Conservation (phyloP, 1,140 invertebrate genomes). For the Tetramorium alpestre region DNA sequence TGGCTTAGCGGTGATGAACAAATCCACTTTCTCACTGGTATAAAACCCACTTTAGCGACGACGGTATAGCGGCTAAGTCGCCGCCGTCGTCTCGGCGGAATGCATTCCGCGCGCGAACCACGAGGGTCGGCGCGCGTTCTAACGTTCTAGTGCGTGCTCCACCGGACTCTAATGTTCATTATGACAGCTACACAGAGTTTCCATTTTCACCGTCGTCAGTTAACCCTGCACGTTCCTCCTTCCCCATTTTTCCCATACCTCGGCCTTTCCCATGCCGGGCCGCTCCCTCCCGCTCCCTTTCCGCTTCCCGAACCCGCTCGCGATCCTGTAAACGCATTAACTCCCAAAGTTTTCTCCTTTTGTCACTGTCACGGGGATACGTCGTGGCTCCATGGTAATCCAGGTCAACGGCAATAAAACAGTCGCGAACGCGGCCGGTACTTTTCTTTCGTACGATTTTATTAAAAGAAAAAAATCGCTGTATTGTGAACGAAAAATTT, state of each 20-base stretch:
- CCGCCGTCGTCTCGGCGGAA: constrained; percentile 24
- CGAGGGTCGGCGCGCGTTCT: constrained; percentile 52
- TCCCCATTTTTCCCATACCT: constrained; percentile 54
- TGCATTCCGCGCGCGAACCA: constrained; percentile 54
- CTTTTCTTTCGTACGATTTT: constrained; percentile 11
- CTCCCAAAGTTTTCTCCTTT: constrained; percentile 64
- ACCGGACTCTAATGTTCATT: constrained; percentile 77
- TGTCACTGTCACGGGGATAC: constrained; percentile 6
- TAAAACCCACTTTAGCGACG: constrained; percentile 56
- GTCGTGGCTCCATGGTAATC: not conserved
- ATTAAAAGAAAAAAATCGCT: not conserved
- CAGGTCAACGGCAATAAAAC: constrained; percentile 18
- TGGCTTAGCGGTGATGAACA: constrained; percentile 43
- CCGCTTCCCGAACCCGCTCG: constrained; percentile 26
- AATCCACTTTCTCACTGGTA: constrained; percentile 57
- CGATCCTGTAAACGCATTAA: constrained; percentile 62
- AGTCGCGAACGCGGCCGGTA: not conserved
- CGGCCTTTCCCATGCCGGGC: not conserved
- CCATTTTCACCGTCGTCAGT: constrained; percentile 78
- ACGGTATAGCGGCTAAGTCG: constrained; percentile 24
- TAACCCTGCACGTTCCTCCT: constrained; percentile 73
- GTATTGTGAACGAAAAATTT: constrained; percentile 14
- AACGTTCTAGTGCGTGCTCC: constrained; percentile 18
- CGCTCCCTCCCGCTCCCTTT: not conserved
- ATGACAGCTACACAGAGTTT: constrained; percentile 82